These are phyloP conservation scores for Enhydra lutris DNA, from an alignment of 2,113 vertebrate genomes.

Conservation along the genomic window DNA sequence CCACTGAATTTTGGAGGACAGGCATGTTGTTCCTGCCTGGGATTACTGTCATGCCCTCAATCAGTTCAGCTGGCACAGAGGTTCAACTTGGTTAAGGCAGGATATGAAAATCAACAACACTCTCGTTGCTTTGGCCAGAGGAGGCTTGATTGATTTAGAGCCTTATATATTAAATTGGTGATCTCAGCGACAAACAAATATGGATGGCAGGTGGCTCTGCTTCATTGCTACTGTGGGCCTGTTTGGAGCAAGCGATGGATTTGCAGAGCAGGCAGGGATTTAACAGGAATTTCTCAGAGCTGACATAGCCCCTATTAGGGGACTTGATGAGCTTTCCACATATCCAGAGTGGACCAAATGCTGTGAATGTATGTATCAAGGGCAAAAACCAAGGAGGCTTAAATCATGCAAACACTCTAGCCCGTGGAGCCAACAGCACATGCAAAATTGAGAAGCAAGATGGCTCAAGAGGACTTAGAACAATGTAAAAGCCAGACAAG, in stretches of 20 bases:
- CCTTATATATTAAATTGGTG: neutral
- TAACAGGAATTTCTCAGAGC: neutral
- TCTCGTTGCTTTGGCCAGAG: neutral
- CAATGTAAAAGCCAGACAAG: neutral
- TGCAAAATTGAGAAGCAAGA: neutral
- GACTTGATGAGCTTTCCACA: neutral
- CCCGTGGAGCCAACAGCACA: neutral
- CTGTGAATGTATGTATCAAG: neutral
- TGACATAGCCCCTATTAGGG: neutral
- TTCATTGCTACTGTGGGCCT: neutral
- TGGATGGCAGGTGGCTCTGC: neutral
- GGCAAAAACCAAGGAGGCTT: neutral
- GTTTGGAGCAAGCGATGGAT: neutral
- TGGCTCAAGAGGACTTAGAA: neutral
- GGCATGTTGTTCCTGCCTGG: neutral
- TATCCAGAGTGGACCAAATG: neutral
- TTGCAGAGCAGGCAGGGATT: neutral
- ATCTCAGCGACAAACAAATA: neutral
- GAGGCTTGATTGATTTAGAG: neutral
- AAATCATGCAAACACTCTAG: neutral
- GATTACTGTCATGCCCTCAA: neutral
- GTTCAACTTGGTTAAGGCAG: neutral
- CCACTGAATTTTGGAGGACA: neutral
- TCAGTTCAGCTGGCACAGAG: neutral
- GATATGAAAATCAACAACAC: neutral